Base-by-base conservation (phyloP, 1,140 invertebrate species). In the Uloborus diversus region DNA sequence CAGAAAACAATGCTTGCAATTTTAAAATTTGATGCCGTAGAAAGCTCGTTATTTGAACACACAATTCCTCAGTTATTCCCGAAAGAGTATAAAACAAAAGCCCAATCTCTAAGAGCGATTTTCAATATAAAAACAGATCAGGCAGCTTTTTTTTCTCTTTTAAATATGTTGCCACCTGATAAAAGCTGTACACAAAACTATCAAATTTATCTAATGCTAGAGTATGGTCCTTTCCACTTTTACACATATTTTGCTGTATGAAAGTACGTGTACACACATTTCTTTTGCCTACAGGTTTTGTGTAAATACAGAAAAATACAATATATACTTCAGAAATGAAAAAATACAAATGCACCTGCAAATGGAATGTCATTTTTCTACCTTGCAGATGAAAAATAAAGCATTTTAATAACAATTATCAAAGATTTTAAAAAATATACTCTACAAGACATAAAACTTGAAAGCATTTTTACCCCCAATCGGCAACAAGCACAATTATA, bases 141-240 rank as follows among this genome's bases (percentile, higher is more conserved):
- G n/a, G 66, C 66, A 69, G 35, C 32, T 20, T 3, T 27, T 30
- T 61, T 56, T n/a, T 56, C 23, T 56, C 28, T 49, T 53, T 70
- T 23, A 42, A 14, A 57, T 37, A 30, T 28, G n/a, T 14, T 51
- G 51, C 49, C 66, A 7, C 30, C 28, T 64, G 70, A 73, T 73
- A 73, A 73, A 78, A 78, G 65, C 64, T 68, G 64, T 79, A 79
- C 65, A 79, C 76, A 79, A 69, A 79, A 61, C 76, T 79, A 79
- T 69, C 64, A 79, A 79, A 79, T 68, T 66, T 78, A n/a, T 13
- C 62, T 65, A 65, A 32, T n/a, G 27, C 61, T 78, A 65, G 32
- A 30, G 20, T 28, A 59, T 66, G 76, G 51, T 66, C 76, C 53
- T 37, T 69, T 61, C 33, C 59, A 20, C 32, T 30, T 49, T 51